These are phyloP conservation scores for Pristionchus japonicus DNA, from an alignment of 2,888 invertebrate genomes.

Conservation along the genomic window DNA sequence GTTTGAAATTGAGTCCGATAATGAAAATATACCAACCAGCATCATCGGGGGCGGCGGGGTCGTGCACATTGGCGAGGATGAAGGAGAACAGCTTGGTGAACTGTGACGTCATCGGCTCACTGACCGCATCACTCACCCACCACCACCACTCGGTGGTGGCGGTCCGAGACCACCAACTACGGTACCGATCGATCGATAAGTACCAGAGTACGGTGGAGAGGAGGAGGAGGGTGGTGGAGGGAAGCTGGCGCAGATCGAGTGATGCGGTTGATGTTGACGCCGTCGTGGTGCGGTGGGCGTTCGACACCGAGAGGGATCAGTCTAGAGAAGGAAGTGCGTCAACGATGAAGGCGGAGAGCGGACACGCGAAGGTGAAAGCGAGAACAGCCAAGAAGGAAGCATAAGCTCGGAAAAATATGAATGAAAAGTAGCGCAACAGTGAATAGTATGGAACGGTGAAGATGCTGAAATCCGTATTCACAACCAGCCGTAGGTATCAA, in stretches of 20 bases:
- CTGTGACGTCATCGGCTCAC: conserved; percentile 79
- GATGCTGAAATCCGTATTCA: too few relatives aligned
- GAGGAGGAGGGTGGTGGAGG: not conserved
- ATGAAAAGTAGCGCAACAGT: too few relatives aligned
- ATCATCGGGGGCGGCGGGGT: conserved; percentile 68
- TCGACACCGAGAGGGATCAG: too few relatives aligned
- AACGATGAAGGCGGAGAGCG: too few relatives aligned
- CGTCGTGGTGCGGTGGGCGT: not conserved
- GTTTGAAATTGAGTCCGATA: too few relatives aligned
- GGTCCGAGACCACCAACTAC: not conserved
- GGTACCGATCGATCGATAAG: not conserved
- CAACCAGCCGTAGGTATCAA: too few relatives aligned
- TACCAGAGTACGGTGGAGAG: not conserved
- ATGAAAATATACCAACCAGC: too few relatives aligned
- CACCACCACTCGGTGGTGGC: too few relatives aligned
- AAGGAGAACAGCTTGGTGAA: conserved; percentile 74
- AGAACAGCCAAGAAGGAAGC: too few relatives aligned
- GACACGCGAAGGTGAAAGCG: too few relatives aligned
- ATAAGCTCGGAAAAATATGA: too few relatives aligned
- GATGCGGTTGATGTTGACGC: not conserved
- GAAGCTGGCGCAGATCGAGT: not conserved
- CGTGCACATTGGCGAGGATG: conserved; percentile 74
- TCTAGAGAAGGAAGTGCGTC: conserved; percentile 29
- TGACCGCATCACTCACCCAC: not conserved
- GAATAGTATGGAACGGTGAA: too few relatives aligned